Evolutionary conservation across 2,888 invertebrate genomes (phyloP).

Genomic region (Buathra laborator): DNA sequence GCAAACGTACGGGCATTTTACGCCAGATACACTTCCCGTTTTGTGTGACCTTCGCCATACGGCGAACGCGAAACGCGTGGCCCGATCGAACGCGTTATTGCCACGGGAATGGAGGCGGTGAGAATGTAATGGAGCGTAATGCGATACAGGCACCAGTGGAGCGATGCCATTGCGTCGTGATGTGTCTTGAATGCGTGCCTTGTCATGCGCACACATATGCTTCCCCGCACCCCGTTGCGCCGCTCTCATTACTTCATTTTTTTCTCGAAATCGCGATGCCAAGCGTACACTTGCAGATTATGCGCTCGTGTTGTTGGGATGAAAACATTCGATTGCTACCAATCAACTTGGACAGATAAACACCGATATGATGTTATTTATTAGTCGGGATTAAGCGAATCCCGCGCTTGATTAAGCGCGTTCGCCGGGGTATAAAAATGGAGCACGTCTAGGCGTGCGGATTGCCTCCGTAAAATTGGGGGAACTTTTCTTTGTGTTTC

Average conservation of each 20-base stretch:
- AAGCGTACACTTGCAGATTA: background rate
- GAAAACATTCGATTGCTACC: slow-evolving; percentile 29
- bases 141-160: slow-evolving; percentile 7
- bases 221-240: background rate
- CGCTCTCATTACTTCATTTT: slow-evolving; percentile 26
- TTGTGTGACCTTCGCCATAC: slow-evolving; percentile 26
- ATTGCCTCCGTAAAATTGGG: slow-evolving; percentile 42
- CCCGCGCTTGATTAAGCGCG: slow-evolving; percentile 59
- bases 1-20: slow-evolving; percentile 29
- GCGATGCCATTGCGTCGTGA: background rate
- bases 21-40: slow-evolving; percentile 21
- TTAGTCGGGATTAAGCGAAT: slow-evolving; percentile 64
- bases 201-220: slow-evolving; percentile 21
- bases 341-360: slow-evolving; percentile 6
- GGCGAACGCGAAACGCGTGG: slow-evolving; percentile 36
- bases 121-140: slow-evolving; percentile 56
- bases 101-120: slow-evolving; percentile 31
- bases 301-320: background rate
- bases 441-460: background rate
- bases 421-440: slow-evolving; percentile 2
- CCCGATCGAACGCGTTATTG: slow-evolving; percentile 54
- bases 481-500: background rate
- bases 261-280: background rate
- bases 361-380: slow-evolving; percentile 50
- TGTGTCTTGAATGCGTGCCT: slow-evolving; percentile 16